Conservation (phyloP, 2,113 vertebrate genomes). For the Vanacampus margaritifer region DNA sequence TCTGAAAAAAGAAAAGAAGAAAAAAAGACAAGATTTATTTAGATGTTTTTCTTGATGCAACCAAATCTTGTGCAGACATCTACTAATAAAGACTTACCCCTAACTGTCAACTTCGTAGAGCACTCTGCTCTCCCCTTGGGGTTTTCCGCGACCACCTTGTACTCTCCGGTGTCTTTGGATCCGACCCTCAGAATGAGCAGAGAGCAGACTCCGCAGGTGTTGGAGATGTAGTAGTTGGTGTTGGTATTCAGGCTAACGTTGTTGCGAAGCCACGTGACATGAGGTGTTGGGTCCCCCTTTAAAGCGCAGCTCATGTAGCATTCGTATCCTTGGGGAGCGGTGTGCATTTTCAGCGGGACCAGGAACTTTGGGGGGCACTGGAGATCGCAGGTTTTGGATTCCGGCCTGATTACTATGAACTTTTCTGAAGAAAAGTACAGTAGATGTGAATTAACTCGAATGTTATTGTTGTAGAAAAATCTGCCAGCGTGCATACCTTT, state of each 20-base stretch:
- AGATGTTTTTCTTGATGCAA: conserved; percentile 1
- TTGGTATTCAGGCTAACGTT: conserved; percentile 76
- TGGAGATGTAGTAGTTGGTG: conserved; percentile 75
- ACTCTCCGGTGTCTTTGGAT: conserved; percentile 78
- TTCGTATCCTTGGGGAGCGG: conserved; percentile 79
- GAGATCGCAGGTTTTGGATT: conserved; percentile 67
- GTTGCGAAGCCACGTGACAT: conserved; percentile 84
- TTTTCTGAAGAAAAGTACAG: conserved; percentile 69
- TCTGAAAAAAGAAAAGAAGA: conserved; percentile 50
- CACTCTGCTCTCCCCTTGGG: conserved; percentile 73
- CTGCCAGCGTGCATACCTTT: conserved; percentile 62
- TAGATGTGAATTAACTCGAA: neutral
- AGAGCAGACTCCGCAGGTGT: conserved; percentile 88
- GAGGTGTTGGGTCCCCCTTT: conserved; percentile 77
- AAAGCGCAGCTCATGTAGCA: conserved; percentile 90
- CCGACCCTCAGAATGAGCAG: conserved; percentile 78
- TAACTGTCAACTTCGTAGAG: conserved; percentile 79
- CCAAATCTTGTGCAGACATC: neutral
- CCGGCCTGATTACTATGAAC: conserved; percentile 57
- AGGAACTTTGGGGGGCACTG: conserved; percentile 78
- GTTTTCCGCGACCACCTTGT: conserved; percentile 80
- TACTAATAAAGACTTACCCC: conserved; percentile 64
- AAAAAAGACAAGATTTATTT: neutral
- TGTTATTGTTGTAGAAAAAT: neutral
- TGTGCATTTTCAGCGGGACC: conserved; percentile 79